Evolutionary conservation across 2,888 invertebrate genomes (phyloP), one percentile per base, ranked within the genome.

Genomic region (Pilophorus perplexus): DNA sequence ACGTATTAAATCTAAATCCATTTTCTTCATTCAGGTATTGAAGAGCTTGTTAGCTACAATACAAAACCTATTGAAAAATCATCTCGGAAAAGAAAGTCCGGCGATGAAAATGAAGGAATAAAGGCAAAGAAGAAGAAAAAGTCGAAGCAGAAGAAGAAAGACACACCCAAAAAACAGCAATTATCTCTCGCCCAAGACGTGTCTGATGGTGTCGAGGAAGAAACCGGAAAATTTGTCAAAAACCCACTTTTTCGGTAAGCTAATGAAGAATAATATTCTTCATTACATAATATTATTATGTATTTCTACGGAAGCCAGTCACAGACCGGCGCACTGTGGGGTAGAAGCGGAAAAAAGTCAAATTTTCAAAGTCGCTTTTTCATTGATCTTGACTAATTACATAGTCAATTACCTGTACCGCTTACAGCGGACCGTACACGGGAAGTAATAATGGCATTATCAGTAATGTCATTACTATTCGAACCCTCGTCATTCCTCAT

Each of bases 11-110:
- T 42, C 5, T 5, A n/a, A n/a, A n/a, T 33, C 6, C 12, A 33
- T 12, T 33, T 33, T 33, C 12, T 33, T 44, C 16, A 16, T 50
- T 10, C 23, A 65, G 64, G 64, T 16, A 54, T 65, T 18, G 64
- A 65, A 27, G 64, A 65, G 16, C 14, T 65, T 27, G 64, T 65
- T 22, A 54, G 42, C 3, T 65, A 74, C 71, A 62, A 69, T 72
- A 74, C 69, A 78, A 78, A 14, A 78, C 79, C 20, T 16, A 25
- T 3, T 71, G 74, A 55, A 74, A 66, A 69, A 14, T 8, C n/a
- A n/a, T n/a, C n/a, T n/a, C n/a, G 48, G 2, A 33, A 46, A 27
- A 14, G 16, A 22, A 6, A 42, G 2, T n/a, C 22, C 18, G 59
- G 44, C 23, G 12, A 18, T 38, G 38, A 12, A 2, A 38, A n/a